These are phyloP conservation scores for Pipa parva DNA, from an alignment of 2,113 vertebrate genomes.

Conservation along the genomic window DNA sequence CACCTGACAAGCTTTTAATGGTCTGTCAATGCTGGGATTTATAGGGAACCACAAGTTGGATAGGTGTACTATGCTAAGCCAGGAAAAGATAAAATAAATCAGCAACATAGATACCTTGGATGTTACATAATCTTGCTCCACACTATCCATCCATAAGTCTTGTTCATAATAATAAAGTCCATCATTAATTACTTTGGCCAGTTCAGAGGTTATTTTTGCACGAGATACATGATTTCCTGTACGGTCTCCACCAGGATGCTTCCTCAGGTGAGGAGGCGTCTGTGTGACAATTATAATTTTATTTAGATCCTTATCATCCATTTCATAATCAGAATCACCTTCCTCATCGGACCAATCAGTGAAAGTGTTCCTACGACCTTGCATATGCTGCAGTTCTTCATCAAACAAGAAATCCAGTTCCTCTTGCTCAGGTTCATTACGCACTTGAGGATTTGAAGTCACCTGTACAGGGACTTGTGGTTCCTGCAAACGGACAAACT, in stretches of 20 bases:
- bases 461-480: slow-evolving; percentile 33
- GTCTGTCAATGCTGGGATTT: no score
- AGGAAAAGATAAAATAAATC: no score
- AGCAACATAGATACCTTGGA: slow-evolving; percentile 59
- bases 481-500: slow-evolving; percentile 59
- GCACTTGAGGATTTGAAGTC: slow-evolving; percentile 42
- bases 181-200: slow-evolving; percentile 68
- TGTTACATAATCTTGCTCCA: slow-evolving; percentile 47
- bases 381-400: slow-evolving; percentile 65
- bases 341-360: slow-evolving; percentile 65
- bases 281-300: slow-evolving; percentile 73
- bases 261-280: slow-evolving; percentile 63
- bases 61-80: no score
- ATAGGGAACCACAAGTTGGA: no score
- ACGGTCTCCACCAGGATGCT: slow-evolving; percentile 56
- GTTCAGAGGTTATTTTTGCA: slow-evolving; percentile 64
- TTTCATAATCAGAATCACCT: slow-evolving; percentile 73
- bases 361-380: slow-evolving; percentile 58
- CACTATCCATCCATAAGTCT: slow-evolving; percentile 63
- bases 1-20: no score
- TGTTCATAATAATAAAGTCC: slow-evolving; percentile 68
- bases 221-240: slow-evolving; percentile 51
- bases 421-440: slow-evolving; percentile 67
- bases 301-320: slow-evolving; percentile 69
- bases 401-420: slow-evolving; percentile 83